Conservation (phyloP, 2,888 invertebrate genomes). For the Cryptocheilus praepositus region DNA sequence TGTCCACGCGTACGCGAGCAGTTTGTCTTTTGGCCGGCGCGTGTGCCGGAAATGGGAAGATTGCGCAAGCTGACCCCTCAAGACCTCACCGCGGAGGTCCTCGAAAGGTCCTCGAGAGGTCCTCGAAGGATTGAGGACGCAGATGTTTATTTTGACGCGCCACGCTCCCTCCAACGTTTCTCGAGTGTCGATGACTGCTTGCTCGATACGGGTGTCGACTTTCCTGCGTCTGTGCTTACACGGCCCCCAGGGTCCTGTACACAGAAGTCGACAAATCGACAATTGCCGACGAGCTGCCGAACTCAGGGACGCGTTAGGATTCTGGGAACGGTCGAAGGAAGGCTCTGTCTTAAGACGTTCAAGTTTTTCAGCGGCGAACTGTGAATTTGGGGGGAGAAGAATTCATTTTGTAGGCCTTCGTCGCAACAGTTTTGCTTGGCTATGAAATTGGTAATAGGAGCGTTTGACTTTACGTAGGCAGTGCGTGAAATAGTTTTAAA, state of each 20-base stretch:
- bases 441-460: too few relatives aligned
- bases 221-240: slow-evolving; percentile 10
- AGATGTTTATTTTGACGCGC: slow-evolving; percentile 66
- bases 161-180: slow-evolving; percentile 25
- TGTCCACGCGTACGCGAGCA: too few relatives aligned
- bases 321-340: too few relatives aligned
- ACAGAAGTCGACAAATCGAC: not conserved
- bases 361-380: too few relatives aligned
- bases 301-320: too few relatives aligned
- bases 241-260: not conserved
- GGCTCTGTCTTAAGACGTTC: too few relatives aligned
- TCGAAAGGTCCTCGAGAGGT: slow-evolving; percentile 44
- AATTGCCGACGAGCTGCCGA: too few relatives aligned
- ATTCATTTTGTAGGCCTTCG: too few relatives aligned
- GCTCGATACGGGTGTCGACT: slow-evolving; percentile 1
- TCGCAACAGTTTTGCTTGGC: too few relatives aligned
- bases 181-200: slow-evolving; percentile 32
- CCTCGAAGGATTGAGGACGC: slow-evolving; percentile 53
- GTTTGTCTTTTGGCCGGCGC: not conserved
- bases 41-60: slow-evolving; percentile 16
- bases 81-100: slow-evolving; percentile 42
- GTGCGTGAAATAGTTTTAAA: too few relatives aligned
- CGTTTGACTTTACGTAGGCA: too few relatives aligned
- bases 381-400: too few relatives aligned
- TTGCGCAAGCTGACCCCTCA: slow-evolving; percentile 56